Base-by-base conservation (phyloP, 1,140 invertebrate genomes). In the Lepidostoma basale region DNA sequence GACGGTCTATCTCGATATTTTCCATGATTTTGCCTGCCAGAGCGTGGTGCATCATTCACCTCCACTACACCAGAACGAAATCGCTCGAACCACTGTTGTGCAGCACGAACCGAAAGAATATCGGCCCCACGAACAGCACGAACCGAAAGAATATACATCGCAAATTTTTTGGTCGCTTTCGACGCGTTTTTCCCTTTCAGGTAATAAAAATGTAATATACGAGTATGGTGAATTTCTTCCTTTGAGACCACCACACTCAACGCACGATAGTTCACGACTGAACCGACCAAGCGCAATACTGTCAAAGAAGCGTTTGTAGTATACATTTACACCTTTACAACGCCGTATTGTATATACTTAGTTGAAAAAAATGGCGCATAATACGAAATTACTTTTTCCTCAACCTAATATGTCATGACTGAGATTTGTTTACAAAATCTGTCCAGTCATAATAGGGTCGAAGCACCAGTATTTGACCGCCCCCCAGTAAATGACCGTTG, bases 241-340 rank as follows among this genome's bases (percentile, higher is more conserved):
- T n/a, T n/a, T n/a, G n/a, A n/a, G n/a, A n/a, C n/a, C n/a, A n/a
- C n/a, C n/a, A n/a, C n/a, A n/a, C n/a, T n/a, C n/a, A n/a, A n/a
- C n/a, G n/a, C n/a, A n/a, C n/a, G n/a, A n/a, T n/a, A n/a, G n/a
- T 28, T 71, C 67, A 22, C 62, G 71, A 20, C 65, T 40, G 3
- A 10, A 45, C 42, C 42, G 42, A 77, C 74, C 42, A 78, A 73
- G 66, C 56, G 22, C 10, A 52, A 22, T 52, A 26, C 14, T 52
- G 22, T 52, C 10, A 14, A 9, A 9, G 8, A 22, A 52, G 3
- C 20, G 47, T 52, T 52, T 18, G 16, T 22, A 10, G 10, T 25
- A 52, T 52, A n/a, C 9, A 33, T 5, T 28, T n/a, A 16, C 22
- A 59, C 12, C 30, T 25, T 36, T 18, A 33, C 16, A 59, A 8